Evolutionary conservation across 2,888 invertebrate species (phyloP).

Genomic region (Limenitis camilla): DNA sequence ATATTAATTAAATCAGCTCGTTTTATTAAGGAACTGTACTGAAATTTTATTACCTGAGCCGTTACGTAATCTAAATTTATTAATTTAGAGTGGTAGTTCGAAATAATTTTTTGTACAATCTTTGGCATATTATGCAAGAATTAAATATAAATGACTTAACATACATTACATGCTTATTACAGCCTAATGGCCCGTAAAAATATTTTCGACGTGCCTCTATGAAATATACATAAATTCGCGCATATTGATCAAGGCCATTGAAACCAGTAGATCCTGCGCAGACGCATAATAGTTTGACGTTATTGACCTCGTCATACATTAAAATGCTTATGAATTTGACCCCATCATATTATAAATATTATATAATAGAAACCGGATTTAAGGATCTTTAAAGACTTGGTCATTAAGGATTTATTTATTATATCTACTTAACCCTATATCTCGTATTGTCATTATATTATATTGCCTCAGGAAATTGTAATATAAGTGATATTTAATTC

Average conservation of each 20-base stretch:
- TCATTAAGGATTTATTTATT: background rate
- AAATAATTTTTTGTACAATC: no score
- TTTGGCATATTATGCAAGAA: background rate
- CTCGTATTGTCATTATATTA: no score
- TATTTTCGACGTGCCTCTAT: slow-evolving; percentile 16
- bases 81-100: no score
- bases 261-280: slow-evolving; percentile 14
- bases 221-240: slow-evolving; percentile 19
- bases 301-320: background rate
- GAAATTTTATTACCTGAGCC: no score
- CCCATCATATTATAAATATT: background rate
- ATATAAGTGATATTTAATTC: no score
- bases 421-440: no score
- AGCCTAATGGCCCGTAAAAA: slow-evolving; percentile 10
- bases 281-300: background rate
- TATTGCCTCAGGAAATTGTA: no score
- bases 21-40: no score
- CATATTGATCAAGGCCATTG: slow-evolving; percentile 19
- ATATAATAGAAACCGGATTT: background rate
- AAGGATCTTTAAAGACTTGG: background rate
- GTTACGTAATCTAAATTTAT: no score
- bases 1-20: no score
- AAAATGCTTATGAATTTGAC: background rate
- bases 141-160: background rate
- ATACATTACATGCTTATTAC: slow-evolving; percentile 4